These are phyloP conservation scores for Hypomecis atomaria DNA, from an alignment of 2,888 invertebrate species.

Conservation along the genomic window DNA sequence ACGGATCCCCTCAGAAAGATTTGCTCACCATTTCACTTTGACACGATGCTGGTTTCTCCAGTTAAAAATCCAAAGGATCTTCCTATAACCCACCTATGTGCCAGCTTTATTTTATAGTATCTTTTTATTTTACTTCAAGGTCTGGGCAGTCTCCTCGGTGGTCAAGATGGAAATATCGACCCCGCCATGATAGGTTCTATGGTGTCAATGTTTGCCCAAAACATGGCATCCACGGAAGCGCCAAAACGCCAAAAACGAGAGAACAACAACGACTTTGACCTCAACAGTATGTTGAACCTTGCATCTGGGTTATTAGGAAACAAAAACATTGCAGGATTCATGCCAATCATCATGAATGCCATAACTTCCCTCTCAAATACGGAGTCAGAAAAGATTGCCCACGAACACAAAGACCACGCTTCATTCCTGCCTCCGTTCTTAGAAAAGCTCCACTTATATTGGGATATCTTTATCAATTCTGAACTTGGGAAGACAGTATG, in stretches of 20 bases:
- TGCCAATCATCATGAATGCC: conserved; percentile 88
- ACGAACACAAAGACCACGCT: conserved; percentile 88
- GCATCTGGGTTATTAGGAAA: conserved; percentile 84
- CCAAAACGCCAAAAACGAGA: conserved; percentile 63
- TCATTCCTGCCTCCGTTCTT: conserved; percentile 88
- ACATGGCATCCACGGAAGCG: conserved; percentile 61
- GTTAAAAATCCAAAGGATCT: too few relatives aligned
- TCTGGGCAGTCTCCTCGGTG: conserved; percentile 82
- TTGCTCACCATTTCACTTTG: too few relatives aligned
- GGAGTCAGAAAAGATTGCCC: conserved; percentile 85
- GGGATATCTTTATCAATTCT: conserved; percentile 91
- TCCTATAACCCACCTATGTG: background rate
- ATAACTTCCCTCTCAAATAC: conserved; percentile 86
- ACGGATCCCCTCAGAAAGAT: too few relatives aligned
- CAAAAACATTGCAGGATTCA: conserved; percentile 72
- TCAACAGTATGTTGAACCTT: conserved; percentile 81
- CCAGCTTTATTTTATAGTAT: background rate
- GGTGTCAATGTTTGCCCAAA: conserved; percentile 77
- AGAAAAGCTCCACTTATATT: conserved; percentile 87
- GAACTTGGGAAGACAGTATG: conserved; percentile 90
- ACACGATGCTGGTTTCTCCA: too few relatives aligned
- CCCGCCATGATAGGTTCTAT: conserved; percentile 80
- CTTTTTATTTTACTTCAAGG: conserved; percentile 57
- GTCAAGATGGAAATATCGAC: conserved; percentile 84
- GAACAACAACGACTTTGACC: conserved; percentile 72